Conservation (phyloP, 2,888 invertebrate species). For the Anaspis maculata region DNA sequence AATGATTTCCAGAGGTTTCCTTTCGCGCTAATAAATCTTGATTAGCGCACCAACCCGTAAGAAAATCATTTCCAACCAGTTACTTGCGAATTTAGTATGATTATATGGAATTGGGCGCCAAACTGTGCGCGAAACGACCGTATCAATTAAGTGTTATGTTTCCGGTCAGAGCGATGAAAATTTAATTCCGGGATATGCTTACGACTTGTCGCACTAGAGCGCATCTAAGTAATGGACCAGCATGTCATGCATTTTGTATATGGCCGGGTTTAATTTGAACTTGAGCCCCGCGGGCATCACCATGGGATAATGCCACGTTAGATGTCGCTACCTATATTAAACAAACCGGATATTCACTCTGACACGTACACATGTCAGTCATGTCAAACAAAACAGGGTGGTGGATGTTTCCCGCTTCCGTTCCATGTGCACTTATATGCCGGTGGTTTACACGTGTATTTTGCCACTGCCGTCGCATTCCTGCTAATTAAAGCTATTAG, state of each 20-base stretch:
- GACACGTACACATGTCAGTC: constrained; percentile 17
- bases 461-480: constrained; percentile 3
- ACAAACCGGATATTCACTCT: constrained; percentile 15
- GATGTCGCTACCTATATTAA: constrained; percentile 13
- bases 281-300: not conserved
- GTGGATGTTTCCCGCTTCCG: constrained; percentile 13
- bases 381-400: constrained; percentile 15
- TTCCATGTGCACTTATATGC: constrained; percentile 10
- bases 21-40: too few relatives aligned
- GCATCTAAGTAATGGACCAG: too few relatives aligned
- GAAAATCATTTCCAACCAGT: too few relatives aligned
- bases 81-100: too few relatives aligned
- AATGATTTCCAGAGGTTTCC: too few relatives aligned
- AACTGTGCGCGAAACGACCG: too few relatives aligned
- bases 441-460: constrained; percentile 6
- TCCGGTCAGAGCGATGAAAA: not conserved
- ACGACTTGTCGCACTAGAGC: too few relatives aligned
- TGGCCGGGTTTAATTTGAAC: not conserved
- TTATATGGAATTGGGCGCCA: too few relatives aligned
- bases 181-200: not conserved
- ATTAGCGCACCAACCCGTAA: too few relatives aligned
- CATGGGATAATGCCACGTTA: constrained; percentile 2
- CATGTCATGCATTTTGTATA: not conserved
- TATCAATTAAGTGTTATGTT: too few relatives aligned
- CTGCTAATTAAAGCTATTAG: constrained; percentile 3